Evolutionary conservation across 2,888 invertebrate genomes (phyloP).

Genomic region (Drosophila cognata): DNA sequence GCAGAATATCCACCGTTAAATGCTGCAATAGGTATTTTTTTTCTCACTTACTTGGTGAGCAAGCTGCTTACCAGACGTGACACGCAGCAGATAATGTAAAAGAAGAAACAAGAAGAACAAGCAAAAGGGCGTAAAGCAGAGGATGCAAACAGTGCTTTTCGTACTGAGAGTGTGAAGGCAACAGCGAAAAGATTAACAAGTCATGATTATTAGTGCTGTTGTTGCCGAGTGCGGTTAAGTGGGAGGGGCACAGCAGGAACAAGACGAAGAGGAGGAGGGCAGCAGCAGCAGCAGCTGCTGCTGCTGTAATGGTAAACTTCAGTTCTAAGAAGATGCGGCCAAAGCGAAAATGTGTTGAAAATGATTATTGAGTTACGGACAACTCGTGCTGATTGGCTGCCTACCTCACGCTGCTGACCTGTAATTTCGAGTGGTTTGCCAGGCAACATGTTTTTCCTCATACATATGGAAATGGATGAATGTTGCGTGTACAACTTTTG

Average conservation of each 20-base stretch:
- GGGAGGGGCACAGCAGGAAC: neutral
- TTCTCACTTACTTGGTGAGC: neutral
- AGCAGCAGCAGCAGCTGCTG: neutral
- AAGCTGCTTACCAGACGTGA: constrained; percentile 45
- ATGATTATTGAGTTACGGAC: constrained; percentile 40
- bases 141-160: constrained; percentile 21
- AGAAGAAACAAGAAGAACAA: constrained; percentile 1
- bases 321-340: constrained; percentile 4
- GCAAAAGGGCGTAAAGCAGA: neutral
- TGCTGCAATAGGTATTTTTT: constrained; percentile 8
- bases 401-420: constrained; percentile 52
- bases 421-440: constrained; percentile 53
- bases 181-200: constrained; percentile 79
- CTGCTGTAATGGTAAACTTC: constrained; percentile 4
- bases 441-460: constrained; percentile 24
- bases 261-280: neutral
- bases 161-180: constrained; percentile 48
- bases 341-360: constrained; percentile 44
- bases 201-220: constrained; percentile 79
- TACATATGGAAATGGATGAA: constrained; percentile 31
- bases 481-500: constrained; percentile 61
- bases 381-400: constrained; percentile 39
- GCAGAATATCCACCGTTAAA: constrained; percentile 55
- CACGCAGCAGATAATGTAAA: constrained; percentile 20
- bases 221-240: constrained; percentile 5